A percentile compares a stretch with the other conserved stretches of the same genome.
These are phyloP conservation scores for Drosophila tsacasi DNA, from an alignment of 1,140 invertebrate species.

Conservation along the genomic window DNA sequence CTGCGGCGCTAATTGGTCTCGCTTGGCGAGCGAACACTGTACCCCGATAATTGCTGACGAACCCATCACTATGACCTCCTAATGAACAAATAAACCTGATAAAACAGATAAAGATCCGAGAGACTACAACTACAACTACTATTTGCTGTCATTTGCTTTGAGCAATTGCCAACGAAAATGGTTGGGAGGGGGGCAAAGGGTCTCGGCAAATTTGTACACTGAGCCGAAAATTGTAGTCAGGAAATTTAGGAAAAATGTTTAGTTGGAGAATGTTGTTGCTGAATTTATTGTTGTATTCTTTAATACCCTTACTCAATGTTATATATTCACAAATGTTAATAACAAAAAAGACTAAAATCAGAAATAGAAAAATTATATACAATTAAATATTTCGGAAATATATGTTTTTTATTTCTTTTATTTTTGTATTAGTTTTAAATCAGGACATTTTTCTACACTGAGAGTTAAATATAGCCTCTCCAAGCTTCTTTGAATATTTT, in stretches of 20 bases:
- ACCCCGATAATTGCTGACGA: constrained; percentile 18
- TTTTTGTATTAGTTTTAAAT: no score
- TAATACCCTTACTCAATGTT: neutral
- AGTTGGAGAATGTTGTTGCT: no score
- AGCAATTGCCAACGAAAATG: constrained; percentile 25
- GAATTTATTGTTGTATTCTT: neutral
- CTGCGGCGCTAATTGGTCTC: constrained; percentile 53
- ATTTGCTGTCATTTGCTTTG: constrained; percentile 56
- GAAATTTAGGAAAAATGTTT: neutral
- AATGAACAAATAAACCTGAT: constrained; percentile 63
- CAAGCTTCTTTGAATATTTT: no score
- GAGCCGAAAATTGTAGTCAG: constrained; percentile 1
- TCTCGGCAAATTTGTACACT: constrained; percentile 3
- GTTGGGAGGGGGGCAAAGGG: neutral
- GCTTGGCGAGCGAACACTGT: constrained; percentile 28
- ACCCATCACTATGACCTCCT: constrained; percentile 28
- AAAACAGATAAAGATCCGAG: constrained; percentile 34
- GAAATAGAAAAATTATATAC: neutral
- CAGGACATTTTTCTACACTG: no score
- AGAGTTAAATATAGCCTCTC: no score
- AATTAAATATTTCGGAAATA: neutral
- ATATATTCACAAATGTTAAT: neutral
- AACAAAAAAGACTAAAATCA: neutral
- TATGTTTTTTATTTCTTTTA: neutral
- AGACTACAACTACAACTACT: constrained; percentile 30